These are phyloP conservation scores for Meandrusa payeni DNA, from an alignment of 2,888 invertebrate species.

Conservation along the genomic window DNA sequence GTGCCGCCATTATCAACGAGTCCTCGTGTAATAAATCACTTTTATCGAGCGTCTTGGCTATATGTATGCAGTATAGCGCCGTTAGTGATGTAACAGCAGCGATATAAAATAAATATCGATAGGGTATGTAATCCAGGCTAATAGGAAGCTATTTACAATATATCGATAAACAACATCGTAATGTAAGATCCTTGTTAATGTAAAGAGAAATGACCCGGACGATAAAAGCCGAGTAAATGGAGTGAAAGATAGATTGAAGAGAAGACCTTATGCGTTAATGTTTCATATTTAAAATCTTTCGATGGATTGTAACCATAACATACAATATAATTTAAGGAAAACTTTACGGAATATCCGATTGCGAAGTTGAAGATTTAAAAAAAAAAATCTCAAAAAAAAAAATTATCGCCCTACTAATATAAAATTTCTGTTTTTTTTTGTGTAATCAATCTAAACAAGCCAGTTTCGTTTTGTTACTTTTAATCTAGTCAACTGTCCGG, in stretches of 20 bases:
- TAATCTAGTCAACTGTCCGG: too few species aligned
- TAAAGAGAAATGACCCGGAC: neutral
- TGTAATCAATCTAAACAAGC: too few species aligned
- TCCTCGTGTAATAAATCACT: conserved; percentile 11
- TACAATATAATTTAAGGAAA: too few species aligned
- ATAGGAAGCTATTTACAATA: conserved; percentile 3
- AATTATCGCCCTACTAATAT: too few species aligned
- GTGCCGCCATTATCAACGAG: conserved; percentile 11
- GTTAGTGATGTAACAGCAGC: conserved; percentile 1
- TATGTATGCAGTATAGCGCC: neutral
- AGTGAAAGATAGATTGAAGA: neutral
- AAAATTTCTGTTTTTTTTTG: too few species aligned
- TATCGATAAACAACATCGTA: conserved; percentile 7
- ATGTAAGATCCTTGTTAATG: neutral
- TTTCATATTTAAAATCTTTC: too few species aligned
- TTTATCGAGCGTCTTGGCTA: conserved; percentile 9
- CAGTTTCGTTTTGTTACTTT: too few species aligned
- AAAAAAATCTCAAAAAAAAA: too few species aligned
- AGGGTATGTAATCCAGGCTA: neutral
- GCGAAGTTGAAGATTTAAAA: too few species aligned
- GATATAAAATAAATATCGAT: conserved; percentile 9
- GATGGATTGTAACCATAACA: too few species aligned
- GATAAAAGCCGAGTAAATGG: neutral
- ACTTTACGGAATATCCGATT: too few species aligned
- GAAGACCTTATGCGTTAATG: neutral